phyloP scores from a whole-genome alignment of 2,113 vertebrate species.

The Leptosomus discolor region DNA sequence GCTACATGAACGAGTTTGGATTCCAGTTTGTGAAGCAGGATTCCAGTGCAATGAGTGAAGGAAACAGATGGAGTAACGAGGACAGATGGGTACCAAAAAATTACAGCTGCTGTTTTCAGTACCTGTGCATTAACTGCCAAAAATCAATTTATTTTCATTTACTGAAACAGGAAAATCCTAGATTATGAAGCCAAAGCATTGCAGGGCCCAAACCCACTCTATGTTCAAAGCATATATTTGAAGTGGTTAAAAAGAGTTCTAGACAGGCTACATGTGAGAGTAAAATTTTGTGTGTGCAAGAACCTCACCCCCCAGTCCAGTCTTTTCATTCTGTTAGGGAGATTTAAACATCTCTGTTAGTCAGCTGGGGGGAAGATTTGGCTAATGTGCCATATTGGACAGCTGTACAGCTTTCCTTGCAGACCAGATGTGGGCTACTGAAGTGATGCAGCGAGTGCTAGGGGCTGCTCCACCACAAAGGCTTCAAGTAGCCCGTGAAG shows the following conservation, averaged over 20 bases:
- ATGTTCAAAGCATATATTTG: neutral
- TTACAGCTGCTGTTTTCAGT: neutral
- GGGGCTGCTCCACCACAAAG: neutral
- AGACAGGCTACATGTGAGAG: neutral
- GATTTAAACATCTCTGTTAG: neutral
- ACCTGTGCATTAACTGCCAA: constrained; percentile 39
- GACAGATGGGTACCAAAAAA: constrained; percentile 41
- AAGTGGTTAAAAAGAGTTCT: neutral
- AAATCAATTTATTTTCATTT: constrained; percentile 38
- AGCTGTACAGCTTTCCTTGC: neutral
- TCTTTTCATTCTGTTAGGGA: neutral
- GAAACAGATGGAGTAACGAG: constrained; percentile 67
- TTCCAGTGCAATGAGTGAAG: constrained; percentile 72
- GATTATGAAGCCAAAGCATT: neutral
- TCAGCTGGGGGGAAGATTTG: too few relatives aligned
- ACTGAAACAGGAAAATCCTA: neutral
- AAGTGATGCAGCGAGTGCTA: neutral
- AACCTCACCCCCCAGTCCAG: neutral
- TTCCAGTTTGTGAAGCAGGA: constrained; percentile 57
- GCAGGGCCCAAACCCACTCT: neutral
- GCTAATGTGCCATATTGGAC: neutral
- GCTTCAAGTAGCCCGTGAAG: neutral
- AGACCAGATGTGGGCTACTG: neutral
- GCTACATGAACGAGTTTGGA: constrained; percentile 55
- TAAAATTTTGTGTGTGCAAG: neutral